phyloP scores from a whole-genome alignment of 1,140 invertebrate genomes.

The Hycleus cichorii region DNA sequence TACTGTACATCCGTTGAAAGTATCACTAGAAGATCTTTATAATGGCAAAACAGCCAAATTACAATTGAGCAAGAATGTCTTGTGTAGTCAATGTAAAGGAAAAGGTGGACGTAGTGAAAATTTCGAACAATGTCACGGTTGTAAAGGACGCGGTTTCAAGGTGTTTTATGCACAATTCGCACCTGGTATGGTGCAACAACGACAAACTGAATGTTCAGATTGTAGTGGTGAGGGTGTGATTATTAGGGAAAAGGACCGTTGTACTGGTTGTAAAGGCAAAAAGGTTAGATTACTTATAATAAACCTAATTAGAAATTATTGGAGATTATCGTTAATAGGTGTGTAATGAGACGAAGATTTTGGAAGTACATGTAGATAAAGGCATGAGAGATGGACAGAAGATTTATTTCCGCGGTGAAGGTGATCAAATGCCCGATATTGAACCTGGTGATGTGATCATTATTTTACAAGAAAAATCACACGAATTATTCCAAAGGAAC shows the following conservation, averaged over 20 bases:
- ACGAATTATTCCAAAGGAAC: slow-evolving; percentile 66
- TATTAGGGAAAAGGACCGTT: slow-evolving; percentile 75
- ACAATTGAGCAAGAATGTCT: slow-evolving; percentile 78
- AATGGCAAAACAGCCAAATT: slow-evolving; percentile 79
- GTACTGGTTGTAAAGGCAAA: slow-evolving; percentile 70
- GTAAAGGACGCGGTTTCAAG: slow-evolving; percentile 72
- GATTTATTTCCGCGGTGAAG: slow-evolving; percentile 79
- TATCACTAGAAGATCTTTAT: slow-evolving; percentile 86
- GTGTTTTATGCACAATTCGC: slow-evolving; percentile 60
- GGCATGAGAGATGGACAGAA: slow-evolving; percentile 83
- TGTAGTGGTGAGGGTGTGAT: slow-evolving; percentile 65
- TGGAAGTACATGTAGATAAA: slow-evolving; percentile 87
- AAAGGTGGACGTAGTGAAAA: slow-evolving; percentile 72
- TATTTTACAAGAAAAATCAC: slow-evolving; percentile 75
- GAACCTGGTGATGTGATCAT: slow-evolving; percentile 85
- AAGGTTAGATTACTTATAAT: slow-evolving; percentile 43
- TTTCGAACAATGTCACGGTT: slow-evolving; percentile 62
- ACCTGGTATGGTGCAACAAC: slow-evolving; percentile 77
- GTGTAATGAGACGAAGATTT: slow-evolving; percentile 65
- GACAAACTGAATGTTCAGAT: slow-evolving; percentile 64
- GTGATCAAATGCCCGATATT: slow-evolving; percentile 80
- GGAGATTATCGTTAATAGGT: slow-evolving; percentile 38
- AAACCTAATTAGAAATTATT: background rate
- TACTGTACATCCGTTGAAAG: slow-evolving; percentile 63
- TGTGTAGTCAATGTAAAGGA: slow-evolving; percentile 78